A percentile compares a stretch with the other conserved stretches of the same genome.
Conservation (phyloP, 2,888 invertebrate genomes). For the Coremacera marginata region DNA sequence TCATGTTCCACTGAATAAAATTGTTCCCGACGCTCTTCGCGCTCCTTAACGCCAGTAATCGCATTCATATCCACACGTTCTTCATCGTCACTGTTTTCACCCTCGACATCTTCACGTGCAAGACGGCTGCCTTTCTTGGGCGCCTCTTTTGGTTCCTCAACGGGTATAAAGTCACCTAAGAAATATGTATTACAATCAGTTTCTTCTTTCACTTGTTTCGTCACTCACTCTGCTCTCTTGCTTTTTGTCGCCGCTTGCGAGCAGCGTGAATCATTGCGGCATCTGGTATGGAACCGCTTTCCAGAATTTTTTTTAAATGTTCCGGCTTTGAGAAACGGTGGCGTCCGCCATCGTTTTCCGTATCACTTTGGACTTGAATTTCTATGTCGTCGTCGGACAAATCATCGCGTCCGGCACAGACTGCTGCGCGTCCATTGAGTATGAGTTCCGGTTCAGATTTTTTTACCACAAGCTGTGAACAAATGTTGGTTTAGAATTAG, state of each 20-base stretch:
- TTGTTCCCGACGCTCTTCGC: conserved; percentile 82
- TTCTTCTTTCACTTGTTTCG: neutral
- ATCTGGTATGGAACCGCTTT: conserved; percentile 94
- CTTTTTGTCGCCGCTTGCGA: conserved; percentile 93
- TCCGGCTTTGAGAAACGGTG: conserved; percentile 77
- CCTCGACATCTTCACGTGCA: conserved; percentile 82
- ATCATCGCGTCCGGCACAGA: conserved; percentile 82
- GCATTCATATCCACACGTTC: conserved; percentile 90
- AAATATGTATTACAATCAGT: conserved; percentile 14
- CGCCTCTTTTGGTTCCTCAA: conserved; percentile 70
- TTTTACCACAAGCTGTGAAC: conserved; percentile 72
- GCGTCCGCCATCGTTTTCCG: conserved; percentile 70
- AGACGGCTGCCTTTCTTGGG: conserved; percentile 74
- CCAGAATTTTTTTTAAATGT: conserved; percentile 83
- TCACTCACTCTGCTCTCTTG: conserved; percentile 79
- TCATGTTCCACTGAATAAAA: conserved; percentile 81
- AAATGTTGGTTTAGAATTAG: conserved; percentile 45
- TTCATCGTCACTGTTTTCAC: conserved; percentile 84
- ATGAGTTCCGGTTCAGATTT: conserved; percentile 75
- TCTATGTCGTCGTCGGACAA: conserved; percentile 75
- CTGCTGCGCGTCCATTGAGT: conserved; percentile 83
- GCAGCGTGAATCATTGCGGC: conserved; percentile 98
- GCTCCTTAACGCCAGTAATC: conserved; percentile 81
- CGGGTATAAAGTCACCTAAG: conserved; percentile 72
- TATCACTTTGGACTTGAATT: conserved; percentile 46